Conservation (phyloP, 2,113 vertebrate species). For the Hemichromis elongatus region DNA sequence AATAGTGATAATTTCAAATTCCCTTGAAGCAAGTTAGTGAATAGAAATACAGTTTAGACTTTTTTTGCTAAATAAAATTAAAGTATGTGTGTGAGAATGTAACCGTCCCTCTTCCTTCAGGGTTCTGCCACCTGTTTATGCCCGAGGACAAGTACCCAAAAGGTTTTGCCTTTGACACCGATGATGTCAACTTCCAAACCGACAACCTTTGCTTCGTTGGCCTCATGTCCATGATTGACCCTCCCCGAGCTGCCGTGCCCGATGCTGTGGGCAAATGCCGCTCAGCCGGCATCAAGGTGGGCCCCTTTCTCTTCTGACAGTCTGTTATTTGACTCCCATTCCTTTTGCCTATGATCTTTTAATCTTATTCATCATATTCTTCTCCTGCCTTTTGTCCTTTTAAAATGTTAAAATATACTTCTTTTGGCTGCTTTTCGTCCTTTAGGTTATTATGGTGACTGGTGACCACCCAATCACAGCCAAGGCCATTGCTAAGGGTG, state of each 20-base stretch:
- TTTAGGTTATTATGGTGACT: conserved; percentile 88
- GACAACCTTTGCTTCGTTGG: conserved; percentile 90
- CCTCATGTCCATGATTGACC: conserved; percentile 94
- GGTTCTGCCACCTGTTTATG: conserved; percentile 85
- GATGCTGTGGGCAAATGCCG: conserved; percentile 90
- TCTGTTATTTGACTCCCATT: background rate
- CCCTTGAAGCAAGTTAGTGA: background rate
- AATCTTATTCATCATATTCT: background rate
- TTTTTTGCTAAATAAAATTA: background rate
- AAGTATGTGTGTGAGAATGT: background rate
- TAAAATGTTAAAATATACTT: background rate
- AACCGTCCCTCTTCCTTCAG: conserved; percentile 48
- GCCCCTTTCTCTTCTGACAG: background rate
- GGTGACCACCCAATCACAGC: conserved; percentile 91
- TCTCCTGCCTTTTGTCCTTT: background rate
- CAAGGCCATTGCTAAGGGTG: conserved; percentile 91
- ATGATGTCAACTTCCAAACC: conserved; percentile 86
- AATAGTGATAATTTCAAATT: background rate
- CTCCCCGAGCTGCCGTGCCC: conserved; percentile 84
- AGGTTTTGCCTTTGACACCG: conserved; percentile 88
- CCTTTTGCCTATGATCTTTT: background rate
- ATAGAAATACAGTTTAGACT: background rate
- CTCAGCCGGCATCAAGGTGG: conserved; percentile 85
- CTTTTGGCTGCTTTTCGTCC: background rate
- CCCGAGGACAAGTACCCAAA: conserved; percentile 85